Base-by-base conservation (phyloP, 2,888 invertebrate species). In the Lithophane ornitopus region DNA sequence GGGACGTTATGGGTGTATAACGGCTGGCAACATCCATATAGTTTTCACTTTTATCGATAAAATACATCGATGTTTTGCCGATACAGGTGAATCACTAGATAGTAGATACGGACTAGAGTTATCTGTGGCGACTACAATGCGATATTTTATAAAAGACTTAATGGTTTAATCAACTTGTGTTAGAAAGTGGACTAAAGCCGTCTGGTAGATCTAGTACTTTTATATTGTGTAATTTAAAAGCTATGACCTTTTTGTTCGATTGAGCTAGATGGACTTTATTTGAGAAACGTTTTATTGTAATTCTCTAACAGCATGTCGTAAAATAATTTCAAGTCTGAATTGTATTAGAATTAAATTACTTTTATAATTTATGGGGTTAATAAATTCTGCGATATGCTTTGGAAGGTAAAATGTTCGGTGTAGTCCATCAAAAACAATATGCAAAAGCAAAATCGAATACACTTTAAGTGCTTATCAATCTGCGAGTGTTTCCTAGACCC, bases 41-140 rank as follows among this genome's bases (percentile, higher is more conserved):
- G 91, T 92, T 92, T 93, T 92, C 91, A 92, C 90, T 91, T 91
- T 93, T 92, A 95, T 94, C 95, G 94, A 94, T 93, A 92, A 91
- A 91, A 92, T 91, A 88, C 87, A 91, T 92, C 91, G 91, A 93
- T 92, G 90, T 88, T 85, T 86, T 85, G 83, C 75, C 88, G 90
- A 92, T 92, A 89, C 88, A 88, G 89, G 91, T 93, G 93, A 94
- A 92, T 92, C 93, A 93, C 92, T 92, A 88, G 87, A 79, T 92
- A 93, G 92, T 92, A 88, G 87, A 80, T 92, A 93, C 90, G 90
- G 88, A 87, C 85, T 86, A 87, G 83, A 89, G 89, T 92, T 92
- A 94, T 92, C 89, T 88, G 87, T 88, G 86, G 88, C 87, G 88
- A 93, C 88, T 90, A 95, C 93, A 94, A 94, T 94, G 88, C 89